Percentiles rank a stretch among this genome's conserved stretches.
phyloP scores from a whole-genome alignment of 2,113 vertebrate genomes.

The Hypocryptadius cinnamomeus region DNA sequence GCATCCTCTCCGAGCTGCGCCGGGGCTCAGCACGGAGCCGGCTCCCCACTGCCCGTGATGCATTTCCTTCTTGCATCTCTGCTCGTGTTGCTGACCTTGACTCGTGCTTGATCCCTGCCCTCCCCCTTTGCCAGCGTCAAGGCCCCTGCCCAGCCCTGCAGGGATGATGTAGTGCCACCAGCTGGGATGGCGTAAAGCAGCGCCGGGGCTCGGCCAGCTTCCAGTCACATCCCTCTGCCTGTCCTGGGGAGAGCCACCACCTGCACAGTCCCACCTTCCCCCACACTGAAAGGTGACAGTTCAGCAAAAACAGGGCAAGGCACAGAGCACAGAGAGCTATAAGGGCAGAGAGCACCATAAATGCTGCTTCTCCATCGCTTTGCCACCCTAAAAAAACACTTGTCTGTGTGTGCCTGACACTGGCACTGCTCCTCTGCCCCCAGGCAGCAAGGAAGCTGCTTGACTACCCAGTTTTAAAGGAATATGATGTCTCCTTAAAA shows the following conservation, averaged over 20 bases:
- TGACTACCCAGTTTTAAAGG: background rate
- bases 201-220: background rate
- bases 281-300: background rate
- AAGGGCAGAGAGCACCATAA: background rate
- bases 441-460: background rate
- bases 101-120: background rate
- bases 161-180: constrained; percentile 29
- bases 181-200: background rate
- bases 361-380: background rate
- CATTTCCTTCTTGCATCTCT: background rate
- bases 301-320: background rate
- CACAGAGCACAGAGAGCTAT: background rate
- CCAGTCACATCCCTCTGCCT: background rate
- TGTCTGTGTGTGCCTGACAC: background rate
- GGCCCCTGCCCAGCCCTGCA: background rate
- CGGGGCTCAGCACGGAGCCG: rapidly evolving
- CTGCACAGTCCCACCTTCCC: background rate
- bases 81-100: background rate
- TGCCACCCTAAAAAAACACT: background rate
- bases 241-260: background rate
- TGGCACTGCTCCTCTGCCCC: background rate
- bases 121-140: background rate
- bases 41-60: background rate
- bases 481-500: background rate
- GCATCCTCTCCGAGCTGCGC: background rate